These are phyloP conservation scores for Drosophila saltans DNA, from an alignment of 1,140 invertebrate genomes.

Conservation along the genomic window DNA sequence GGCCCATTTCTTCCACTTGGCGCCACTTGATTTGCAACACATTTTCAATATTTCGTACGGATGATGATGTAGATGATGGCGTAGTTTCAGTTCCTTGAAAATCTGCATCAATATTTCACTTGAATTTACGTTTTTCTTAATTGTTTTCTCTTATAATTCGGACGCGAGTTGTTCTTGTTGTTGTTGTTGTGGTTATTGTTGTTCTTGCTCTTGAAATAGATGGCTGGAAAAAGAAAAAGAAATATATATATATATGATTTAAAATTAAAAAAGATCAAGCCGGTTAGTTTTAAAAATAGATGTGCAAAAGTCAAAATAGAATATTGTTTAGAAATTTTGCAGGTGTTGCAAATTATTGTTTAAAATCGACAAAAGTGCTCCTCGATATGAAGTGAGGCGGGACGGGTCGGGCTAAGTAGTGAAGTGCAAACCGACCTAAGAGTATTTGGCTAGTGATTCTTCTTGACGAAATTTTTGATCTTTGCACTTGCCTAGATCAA, in stretches of 20 bases:
- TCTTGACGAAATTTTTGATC: background rate
- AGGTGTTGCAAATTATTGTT: constrained; percentile 44
- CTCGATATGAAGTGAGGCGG: constrained; percentile 34
- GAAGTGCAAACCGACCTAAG: constrained; percentile 11
- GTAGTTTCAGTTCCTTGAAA: constrained; percentile 63
- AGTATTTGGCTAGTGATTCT: background rate
- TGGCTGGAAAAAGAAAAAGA: constrained; percentile 56
- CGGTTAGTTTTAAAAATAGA: constrained; percentile 73
- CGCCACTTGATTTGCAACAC: constrained; percentile 72
- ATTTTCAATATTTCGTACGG: constrained; percentile 58
- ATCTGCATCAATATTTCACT: constrained; percentile 57
- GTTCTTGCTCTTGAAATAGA: constrained; percentile 54
- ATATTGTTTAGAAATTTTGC: constrained; percentile 63
- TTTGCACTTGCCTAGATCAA: constrained; percentile 20
- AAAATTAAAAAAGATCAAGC: constrained; percentile 51
- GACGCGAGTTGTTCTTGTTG: constrained; percentile 6
- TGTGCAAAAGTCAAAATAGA: constrained; percentile 55
- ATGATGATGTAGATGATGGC: constrained; percentile 26
- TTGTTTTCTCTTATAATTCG: constrained; percentile 28
- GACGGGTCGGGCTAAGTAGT: constrained; percentile 41
- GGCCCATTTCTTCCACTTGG: constrained; percentile 47
- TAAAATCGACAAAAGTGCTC: constrained; percentile 24
- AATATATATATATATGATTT: constrained; percentile 24
- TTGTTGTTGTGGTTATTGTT: constrained; percentile 1
- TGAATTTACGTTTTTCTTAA: background rate